These are phyloP conservation scores for Galeruca laticollis DNA, from an alignment of 2,888 invertebrate genomes.

Conservation along the genomic window DNA sequence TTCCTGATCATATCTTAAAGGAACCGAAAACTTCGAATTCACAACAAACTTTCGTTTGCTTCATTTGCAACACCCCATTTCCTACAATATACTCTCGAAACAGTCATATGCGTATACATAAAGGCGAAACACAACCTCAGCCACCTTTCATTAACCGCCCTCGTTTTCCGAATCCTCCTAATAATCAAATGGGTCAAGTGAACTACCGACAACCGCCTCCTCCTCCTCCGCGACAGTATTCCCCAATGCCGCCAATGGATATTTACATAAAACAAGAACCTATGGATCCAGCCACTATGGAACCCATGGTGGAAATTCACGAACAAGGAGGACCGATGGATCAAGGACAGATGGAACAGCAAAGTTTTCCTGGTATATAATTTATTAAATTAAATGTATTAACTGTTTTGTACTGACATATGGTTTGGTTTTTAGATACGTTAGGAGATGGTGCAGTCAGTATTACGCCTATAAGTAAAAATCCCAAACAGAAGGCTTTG, in stretches of 20 bases:
- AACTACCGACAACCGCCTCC: constrained; percentile 39
- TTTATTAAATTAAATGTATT: constrained; percentile 21
- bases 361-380: constrained; percentile 11
- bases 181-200: constrained; percentile 34
- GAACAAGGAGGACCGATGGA: constrained; percentile 51
- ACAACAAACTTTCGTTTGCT: constrained; percentile 61
- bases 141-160: constrained; percentile 28
- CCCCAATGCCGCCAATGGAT: constrained; percentile 24
- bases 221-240: constrained; percentile 20
- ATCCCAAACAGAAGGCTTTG: constrained; percentile 56
- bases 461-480: constrained; percentile 63
- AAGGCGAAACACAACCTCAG: constrained; percentile 53
- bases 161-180: constrained; percentile 13
- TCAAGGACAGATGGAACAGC: constrained; percentile 30
- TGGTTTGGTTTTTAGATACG: constrained; percentile 34
- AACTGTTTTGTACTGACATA: not conserved
- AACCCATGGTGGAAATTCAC: constrained; percentile 65
- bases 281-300: constrained; percentile 53
- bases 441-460: constrained; percentile 60
- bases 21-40: constrained; percentile 39
- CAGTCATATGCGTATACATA: constrained; percentile 66
- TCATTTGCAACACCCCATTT: constrained; percentile 64
- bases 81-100: constrained; percentile 64
- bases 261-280: constrained; percentile 61
- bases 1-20: constrained; percentile 45